Conservation (phyloP, 2,888 invertebrate genomes). For the Alcis repandata region DNA sequence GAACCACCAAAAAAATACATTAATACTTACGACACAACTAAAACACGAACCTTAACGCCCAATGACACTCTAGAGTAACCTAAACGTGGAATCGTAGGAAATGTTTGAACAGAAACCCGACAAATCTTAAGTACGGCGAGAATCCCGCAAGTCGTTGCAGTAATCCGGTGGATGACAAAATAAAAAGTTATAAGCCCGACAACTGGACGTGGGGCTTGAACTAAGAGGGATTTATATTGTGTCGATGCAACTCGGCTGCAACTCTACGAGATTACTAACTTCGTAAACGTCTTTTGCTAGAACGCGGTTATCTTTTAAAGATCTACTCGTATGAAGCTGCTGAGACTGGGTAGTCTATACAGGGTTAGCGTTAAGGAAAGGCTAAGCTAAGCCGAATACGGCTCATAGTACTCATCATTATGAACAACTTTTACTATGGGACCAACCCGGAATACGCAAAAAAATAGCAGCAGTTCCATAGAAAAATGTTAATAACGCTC, state of each 20-base stretch:
- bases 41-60: not conserved
- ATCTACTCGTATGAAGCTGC: conserved; percentile 2
- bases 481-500: no score
- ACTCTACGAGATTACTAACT: conserved; percentile 23
- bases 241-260: conserved; percentile 12
- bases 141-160: conserved; percentile 34
- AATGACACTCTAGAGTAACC: conserved; percentile 3
- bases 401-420: no score
- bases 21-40: not conserved
- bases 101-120: conserved; percentile 8
- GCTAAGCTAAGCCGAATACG: no score
- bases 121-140: conserved; percentile 10
- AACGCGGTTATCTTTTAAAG: conserved; percentile 2
- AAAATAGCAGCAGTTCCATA: no score
- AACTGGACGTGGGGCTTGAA: conserved; percentile 15
- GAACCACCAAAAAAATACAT: not conserved
- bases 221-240: conserved; percentile 14
- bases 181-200: conserved; percentile 42
- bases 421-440: no score
- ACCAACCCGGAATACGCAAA: no score
- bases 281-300: conserved; percentile 4
- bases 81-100: conserved; percentile 6
- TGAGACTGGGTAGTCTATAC: not conserved
- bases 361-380: no score
- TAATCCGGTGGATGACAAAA: conserved; percentile 45